Base-by-base conservation (phyloP, 2,888 invertebrate species). In the Philhelius pedissequus region DNA sequence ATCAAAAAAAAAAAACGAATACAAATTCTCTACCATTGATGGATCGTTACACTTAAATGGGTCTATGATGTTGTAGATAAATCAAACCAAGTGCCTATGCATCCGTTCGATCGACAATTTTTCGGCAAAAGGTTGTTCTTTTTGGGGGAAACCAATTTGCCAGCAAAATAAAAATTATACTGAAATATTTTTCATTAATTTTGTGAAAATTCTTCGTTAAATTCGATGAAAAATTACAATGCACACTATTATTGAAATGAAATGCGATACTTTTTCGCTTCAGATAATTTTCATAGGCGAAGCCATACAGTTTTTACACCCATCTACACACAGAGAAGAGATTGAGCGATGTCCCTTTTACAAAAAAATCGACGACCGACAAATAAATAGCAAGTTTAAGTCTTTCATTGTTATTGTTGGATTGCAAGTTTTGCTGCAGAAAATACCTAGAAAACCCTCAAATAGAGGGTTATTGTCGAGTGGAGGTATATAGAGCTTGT, bases 241-340 rank as follows among this genome's bases (percentile, higher is more conserved):
- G 56, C 75, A 69, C 54, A 68, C 15, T 76, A n/a, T n/a, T n/a
- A n/a, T n/a, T n/a, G n/a, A n/a, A n/a, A n/a, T 80, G 84, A 71
- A 84, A 80, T 76, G 75, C 30, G 84, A 84, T 84, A 84, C 80
- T 84, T 84, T 84, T 13, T 43, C 32, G 32, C 71, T 60, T 43
- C 30, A 38, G 50, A 70, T 71, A 40, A 38, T 69, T 32, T 48
- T 64, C 32, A 64, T 64, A 58, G 66, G 56, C 50, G 70, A 84
- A 84, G 84, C 84, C 84, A 84, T 83, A 82, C n/a, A 43, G 13
- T 43, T 64, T 48, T 45, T n/a, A 8, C 18, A 43, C 13, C 2
- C 25, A 40, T n/a, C n/a, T n/a, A n/a, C 4, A 40, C 15, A 40
- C 7, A 11, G 11, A 32, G n/a, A 22, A 2, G 9, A 7, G n/a